These are phyloP conservation scores for Cactoblastis cactorum DNA, from an alignment of 2,888 invertebrate species.

Conservation along the genomic window DNA sequence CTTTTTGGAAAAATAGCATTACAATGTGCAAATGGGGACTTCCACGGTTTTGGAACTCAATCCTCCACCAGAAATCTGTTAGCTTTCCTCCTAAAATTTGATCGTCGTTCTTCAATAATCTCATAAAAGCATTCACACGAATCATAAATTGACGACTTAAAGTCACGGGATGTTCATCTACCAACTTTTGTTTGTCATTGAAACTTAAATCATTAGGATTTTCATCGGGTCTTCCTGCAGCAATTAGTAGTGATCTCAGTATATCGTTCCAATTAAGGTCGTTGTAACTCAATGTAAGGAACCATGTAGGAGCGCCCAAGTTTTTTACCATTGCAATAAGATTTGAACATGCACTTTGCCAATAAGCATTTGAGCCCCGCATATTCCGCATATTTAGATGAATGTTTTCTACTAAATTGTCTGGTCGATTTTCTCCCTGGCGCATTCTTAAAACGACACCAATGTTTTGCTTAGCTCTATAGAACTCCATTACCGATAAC, in stretches of 20 bases:
- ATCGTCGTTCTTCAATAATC: too few relatives aligned
- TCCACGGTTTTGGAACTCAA: slow-evolving; percentile 41
- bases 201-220: slow-evolving; percentile 17
- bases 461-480: slow-evolving; percentile 27
- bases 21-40: slow-evolving; percentile 40
- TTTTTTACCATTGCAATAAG: slow-evolving; percentile 35
- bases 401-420: slow-evolving; percentile 29
- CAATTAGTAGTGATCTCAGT: slow-evolving; percentile 36
- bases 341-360: slow-evolving; percentile 31
- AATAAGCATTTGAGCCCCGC: slow-evolving; percentile 33
- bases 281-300: slow-evolving; percentile 33
- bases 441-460: slow-evolving; percentile 33
- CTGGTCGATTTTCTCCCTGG: slow-evolving; percentile 23
- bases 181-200: slow-evolving; percentile 15
- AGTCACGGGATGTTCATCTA: slow-evolving; percentile 21
- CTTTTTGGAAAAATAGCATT: slow-evolving; percentile 23
- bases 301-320: slow-evolving; percentile 40
- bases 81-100: slow-evolving; percentile 16
- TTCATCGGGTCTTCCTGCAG: slow-evolving; percentile 19
- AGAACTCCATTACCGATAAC: slow-evolving; percentile 32
- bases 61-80: slow-evolving; percentile 28
- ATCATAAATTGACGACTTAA: slow-evolving; percentile 28
- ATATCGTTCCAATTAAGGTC: slow-evolving; percentile 38
- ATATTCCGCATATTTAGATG: slow-evolving; percentile 38
- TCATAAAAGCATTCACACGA: too few relatives aligned